Base-by-base conservation (phyloP, 2,113 vertebrate genomes). In the Podarcis cretensis region DNA sequence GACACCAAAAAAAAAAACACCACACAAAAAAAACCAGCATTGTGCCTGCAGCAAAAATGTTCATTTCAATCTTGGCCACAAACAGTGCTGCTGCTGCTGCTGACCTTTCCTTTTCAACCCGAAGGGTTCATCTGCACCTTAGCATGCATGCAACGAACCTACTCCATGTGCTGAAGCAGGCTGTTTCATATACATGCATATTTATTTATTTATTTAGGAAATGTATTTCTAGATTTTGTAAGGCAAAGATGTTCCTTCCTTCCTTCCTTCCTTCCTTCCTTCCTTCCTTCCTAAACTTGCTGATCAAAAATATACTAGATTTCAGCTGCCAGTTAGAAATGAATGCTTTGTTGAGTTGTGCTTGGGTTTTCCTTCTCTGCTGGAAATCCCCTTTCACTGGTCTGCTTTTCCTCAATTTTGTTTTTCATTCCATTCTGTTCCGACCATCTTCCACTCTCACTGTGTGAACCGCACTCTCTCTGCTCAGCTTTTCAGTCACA, bases 11-110 rank as follows among this genome's bases (percentile, higher is more conserved):
- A 43, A 7, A 43, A 7, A 43, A 7, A 95, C 94, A 43, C 43
- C 43, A 43, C 43, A 43, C 43, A 43, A 6, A 43, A 5, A 5
- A 4, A n/a, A n/a, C n/a, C 43, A 91, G 81, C 73, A 76, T 20
- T 82, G 37, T 91, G 40, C 79, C 77, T 91, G 54, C 35, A 63
- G 83, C 63, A 68, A 4, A 83, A 80, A 83, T 91, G 73, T 90
- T 91, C 14, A 12, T 92, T 94, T 95, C 89, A 91, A 91, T 89
- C 88, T 92, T 92, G 63, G 84, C 83, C 87, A 83, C 90, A 93
- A 91, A 95, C 88, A 83, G 78, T 88, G 89, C 86, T 93, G 65
- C 94, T 94, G 65, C 94, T 94, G 65, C 94, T 94, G 68, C 80
- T 94, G 91, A 92, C 91, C 86, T 93, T 94, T 84, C 54, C 88